Evolutionary conservation across 1,140 invertebrate species (phyloP).

Genomic region (Leptinotarsa undecemlineata): DNA sequence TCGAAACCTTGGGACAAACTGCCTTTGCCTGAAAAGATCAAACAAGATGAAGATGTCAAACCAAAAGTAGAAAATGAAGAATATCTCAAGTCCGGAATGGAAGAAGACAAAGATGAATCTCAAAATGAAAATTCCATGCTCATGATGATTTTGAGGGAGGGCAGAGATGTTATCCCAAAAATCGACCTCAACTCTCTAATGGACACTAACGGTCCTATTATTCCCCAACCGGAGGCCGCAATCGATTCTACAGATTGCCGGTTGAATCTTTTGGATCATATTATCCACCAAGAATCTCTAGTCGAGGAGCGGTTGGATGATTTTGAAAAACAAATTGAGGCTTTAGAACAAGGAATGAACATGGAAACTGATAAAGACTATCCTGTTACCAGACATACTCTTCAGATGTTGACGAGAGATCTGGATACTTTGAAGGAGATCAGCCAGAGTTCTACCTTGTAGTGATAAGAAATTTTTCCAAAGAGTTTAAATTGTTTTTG

Average conservation of each 20-base stretch:
- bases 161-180: conserved; percentile 44
- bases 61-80: conserved; percentile 38
- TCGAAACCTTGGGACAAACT: conserved; percentile 77
- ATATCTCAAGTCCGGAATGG: conserved; percentile 35
- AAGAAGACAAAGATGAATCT: conserved; percentile 27
- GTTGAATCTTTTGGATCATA: conserved; percentile 75
- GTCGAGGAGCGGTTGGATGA: conserved; percentile 72
- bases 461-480: not conserved
- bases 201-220: conserved; percentile 47
- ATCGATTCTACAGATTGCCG: conserved; percentile 80
- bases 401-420: conserved; percentile 62
- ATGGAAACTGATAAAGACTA: conserved; percentile 53
- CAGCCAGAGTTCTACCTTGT: conserved; percentile 50
- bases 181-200: conserved; percentile 40
- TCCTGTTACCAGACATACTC: conserved; percentile 60
- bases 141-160: conserved; percentile 44
- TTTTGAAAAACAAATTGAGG: conserved; percentile 77
- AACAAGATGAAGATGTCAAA: conserved; percentile 31
- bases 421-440: conserved; percentile 60
- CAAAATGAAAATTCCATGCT: conserved; percentile 44
- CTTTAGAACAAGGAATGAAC: conserved; percentile 56
- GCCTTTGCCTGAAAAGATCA: conserved; percentile 47
- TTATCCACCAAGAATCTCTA: conserved; percentile 73
- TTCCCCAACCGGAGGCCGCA: conserved; percentile 77
- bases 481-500: conserved; percentile 9